Evolutionary conservation across 2,797 vertebrate genomes (phyloP).

Genomic region (Hoplostethus mediterraneus): DNA sequence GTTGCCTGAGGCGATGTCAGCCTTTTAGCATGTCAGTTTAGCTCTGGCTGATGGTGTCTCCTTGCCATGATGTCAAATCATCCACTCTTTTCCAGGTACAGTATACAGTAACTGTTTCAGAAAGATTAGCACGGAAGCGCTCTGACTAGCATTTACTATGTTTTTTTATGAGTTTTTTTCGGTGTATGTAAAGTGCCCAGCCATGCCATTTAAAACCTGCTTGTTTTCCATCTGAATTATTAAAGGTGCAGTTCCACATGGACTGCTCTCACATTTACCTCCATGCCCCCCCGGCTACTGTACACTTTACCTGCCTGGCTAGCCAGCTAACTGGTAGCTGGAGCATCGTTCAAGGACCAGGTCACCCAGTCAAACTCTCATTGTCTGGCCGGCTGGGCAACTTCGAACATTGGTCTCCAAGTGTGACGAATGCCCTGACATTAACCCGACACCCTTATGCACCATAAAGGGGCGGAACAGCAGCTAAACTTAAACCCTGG

Average conservation of each 20-base stretch:
- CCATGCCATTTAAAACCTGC: slow-evolving; percentile 64
- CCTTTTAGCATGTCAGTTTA: slow-evolving; percentile 27
- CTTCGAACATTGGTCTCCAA: neutral
- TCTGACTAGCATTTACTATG: neutral
- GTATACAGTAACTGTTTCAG: slow-evolving; percentile 1
- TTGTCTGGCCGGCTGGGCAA: neutral
- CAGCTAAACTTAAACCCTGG: slow-evolving; percentile 36
- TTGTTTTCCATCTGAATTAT: slow-evolving; percentile 84
- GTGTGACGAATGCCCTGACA: slow-evolving; percentile 24
- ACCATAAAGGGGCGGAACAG: slow-evolving; percentile 10
- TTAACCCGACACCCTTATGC: slow-evolving; percentile 17
- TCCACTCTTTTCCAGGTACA: neutral
- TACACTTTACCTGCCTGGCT: slow-evolving; percentile 65
- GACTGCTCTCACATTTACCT: slow-evolving; percentile 66
- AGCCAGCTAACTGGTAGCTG: slow-evolving; percentile 47
- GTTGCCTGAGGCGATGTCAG: slow-evolving; percentile 22
- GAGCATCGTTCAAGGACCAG: slow-evolving; percentile 10
- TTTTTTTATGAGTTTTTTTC: too few species aligned
- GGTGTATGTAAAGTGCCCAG: slow-evolving; percentile 51
- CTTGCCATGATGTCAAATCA: slow-evolving; percentile 13
- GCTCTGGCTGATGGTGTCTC: slow-evolving; percentile 12
- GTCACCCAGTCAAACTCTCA: slow-evolving; percentile 4
- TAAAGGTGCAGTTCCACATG: slow-evolving; percentile 65
- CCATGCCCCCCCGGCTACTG: slow-evolving; percentile 47
- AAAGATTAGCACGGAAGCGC: slow-evolving; percentile 23